Base-by-base conservation (phyloP, 1,140 invertebrate genomes). In the Trichonephila clavipes region DNA sequence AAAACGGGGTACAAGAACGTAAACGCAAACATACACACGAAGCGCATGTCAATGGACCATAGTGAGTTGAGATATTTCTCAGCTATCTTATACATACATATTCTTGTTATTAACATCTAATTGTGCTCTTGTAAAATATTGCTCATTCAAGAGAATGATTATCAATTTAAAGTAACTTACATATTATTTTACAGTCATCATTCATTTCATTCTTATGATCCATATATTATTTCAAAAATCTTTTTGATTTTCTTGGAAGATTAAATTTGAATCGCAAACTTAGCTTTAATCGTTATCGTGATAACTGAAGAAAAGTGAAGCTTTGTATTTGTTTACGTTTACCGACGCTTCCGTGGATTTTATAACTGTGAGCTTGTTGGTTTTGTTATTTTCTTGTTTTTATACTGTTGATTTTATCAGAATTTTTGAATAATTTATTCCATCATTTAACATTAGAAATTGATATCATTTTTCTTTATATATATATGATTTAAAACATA, bases 271-370 rank as follows among this genome's bases (percentile, higher is more conserved):
- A 51, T 51, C 44, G 44, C 44, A 51, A 5, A 51, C 5, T 2
- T 8, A 77, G 18, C 18, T 77, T 77, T 40, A 40, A 18, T 18
- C 14, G 28, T 34, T 34, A 77, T 77, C 34, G 69, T 14, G 34
- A 77, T 72, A 34, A 34, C 34, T 24, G 69, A 18, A 77, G 69
- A 77, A 18, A 62, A 6, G 61, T 8, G 16, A 19, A 77, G 16
- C 16, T 77, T 34, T 77, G 69, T 77, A 77, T 77, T 77, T 77
- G 69, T 77, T 77, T 77, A 77, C 69, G 69, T 77, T 77, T 77
- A 34, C 69, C 34, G 28, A 34, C 34, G 69, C 28, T 77, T 77
- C 16, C 3, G 69, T 77, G 24, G 69, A 40, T 12, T 58, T 24
- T 51, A 5, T 58, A 44, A n/a, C n/a, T 4, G 44, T 85, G 21